A percentile compares a stretch with the other conserved stretches of the same genome.
Conservation (phyloP, 2,888 invertebrate species). For the Pyralis farinalis region DNA sequence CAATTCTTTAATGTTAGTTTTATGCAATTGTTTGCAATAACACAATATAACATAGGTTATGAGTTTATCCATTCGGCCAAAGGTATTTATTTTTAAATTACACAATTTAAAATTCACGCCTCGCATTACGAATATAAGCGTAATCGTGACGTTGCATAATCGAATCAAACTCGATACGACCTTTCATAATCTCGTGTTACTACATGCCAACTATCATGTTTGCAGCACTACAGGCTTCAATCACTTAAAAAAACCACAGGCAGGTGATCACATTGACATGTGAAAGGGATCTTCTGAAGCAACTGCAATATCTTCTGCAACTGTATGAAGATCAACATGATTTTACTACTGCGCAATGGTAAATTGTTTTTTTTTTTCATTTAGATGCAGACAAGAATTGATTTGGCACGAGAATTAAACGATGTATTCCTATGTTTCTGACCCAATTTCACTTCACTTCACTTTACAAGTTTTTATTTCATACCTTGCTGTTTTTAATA, state of each 20-base stretch:
- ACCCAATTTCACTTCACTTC: no score
- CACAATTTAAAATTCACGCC: conserved; percentile 61
- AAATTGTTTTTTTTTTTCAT: no score
- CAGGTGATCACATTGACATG: conserved; percentile 3
- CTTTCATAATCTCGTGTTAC: conserved; percentile 17
- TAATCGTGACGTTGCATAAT: conserved; percentile 26
- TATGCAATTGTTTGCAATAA: conserved; percentile 11
- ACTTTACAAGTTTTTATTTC: no score
- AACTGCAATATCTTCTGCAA: not conserved
- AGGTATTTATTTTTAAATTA: conserved; percentile 44
- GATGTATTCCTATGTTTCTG: no score
- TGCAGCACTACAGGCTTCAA: not conserved
- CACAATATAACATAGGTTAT: conserved; percentile 25
- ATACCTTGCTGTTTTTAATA: no score
- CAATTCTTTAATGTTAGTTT: not conserved
- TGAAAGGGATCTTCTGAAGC: not conserved
- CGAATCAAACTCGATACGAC: conserved; percentile 14
- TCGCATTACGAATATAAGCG: conserved; percentile 39
- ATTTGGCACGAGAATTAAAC: no score
- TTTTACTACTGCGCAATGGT: no score
- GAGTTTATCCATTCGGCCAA: conserved; percentile 39
- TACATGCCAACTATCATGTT: conserved; percentile 5
- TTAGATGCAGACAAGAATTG: no score
- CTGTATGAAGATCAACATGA: not conserved
- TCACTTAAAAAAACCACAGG: no score